A percentile compares a stretch with the other conserved stretches of the same genome.
These are phyloP conservation scores for Calliscelio sp. DNA, from an alignment of 2,888 invertebrate species.

Conservation along the genomic window DNA sequence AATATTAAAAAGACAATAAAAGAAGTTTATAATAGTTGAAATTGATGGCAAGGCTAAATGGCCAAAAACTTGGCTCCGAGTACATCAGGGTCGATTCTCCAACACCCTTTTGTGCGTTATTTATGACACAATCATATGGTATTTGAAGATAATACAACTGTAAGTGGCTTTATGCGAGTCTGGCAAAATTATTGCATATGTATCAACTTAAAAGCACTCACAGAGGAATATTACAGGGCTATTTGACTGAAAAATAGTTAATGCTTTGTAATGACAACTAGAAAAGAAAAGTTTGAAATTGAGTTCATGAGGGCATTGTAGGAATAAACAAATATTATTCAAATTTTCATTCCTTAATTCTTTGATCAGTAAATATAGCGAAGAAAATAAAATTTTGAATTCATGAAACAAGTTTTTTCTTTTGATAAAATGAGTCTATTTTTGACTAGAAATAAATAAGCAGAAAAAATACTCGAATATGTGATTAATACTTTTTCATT, in stretches of 20 bases:
- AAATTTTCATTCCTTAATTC: too few relatives aligned
- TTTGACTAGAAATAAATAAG: too few relatives aligned
- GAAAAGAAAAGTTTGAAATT: not conserved
- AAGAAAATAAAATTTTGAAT: too few relatives aligned
- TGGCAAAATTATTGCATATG: slow-evolving; percentile 42
- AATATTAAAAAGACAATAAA: too few relatives aligned
- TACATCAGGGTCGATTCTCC: slow-evolving; percentile 19
- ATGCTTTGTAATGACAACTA: not conserved
- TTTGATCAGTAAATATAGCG: too few relatives aligned
- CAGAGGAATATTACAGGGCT: slow-evolving; percentile 12
- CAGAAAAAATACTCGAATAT: too few relatives aligned
- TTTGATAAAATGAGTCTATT: too few relatives aligned
- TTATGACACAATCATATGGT: slow-evolving; percentile 45
- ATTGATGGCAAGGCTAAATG: slow-evolving; percentile 30
- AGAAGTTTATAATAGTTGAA: too few relatives aligned
- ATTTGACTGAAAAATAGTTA: slow-evolving; percentile 12
- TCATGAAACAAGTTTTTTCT: too few relatives aligned
- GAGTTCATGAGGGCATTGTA: not conserved
- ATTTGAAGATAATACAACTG: slow-evolving; percentile 52
- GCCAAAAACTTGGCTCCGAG: slow-evolving; percentile 54
- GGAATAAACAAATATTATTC: too few relatives aligned
- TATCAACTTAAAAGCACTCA: slow-evolving; percentile 39
- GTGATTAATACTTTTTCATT: too few relatives aligned
- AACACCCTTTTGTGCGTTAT: slow-evolving; percentile 20
- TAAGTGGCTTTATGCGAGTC: slow-evolving; percentile 53